These are phyloP conservation scores for Dasypogon diadema DNA, from an alignment of 2,888 invertebrate genomes.

Conservation along the genomic window DNA sequence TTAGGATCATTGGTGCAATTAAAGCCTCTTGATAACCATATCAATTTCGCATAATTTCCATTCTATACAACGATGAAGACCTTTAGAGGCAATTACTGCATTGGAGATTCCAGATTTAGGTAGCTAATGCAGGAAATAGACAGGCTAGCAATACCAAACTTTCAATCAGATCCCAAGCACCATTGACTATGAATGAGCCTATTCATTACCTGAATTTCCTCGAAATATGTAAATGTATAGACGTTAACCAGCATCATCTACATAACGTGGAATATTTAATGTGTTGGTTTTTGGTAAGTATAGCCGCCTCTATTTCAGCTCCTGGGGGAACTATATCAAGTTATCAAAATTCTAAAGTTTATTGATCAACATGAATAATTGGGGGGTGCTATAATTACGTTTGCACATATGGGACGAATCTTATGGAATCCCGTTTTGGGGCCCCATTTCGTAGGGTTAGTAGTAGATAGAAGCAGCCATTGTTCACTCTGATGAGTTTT, in stretches of 20 bases:
- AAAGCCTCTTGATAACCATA: constrained; percentile 45
- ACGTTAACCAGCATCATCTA: background rate
- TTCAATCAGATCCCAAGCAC: constrained; percentile 43
- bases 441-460: background rate
- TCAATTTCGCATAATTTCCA: constrained; percentile 42
- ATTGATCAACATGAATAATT: constrained; percentile 44
- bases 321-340: constrained; percentile 40
- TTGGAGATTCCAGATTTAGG: constrained; percentile 20
- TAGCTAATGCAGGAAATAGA: constrained; percentile 40
- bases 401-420: constrained; percentile 36
- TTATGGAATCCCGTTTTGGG: constrained; percentile 8
- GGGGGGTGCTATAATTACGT: constrained; percentile 34
- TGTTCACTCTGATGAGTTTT: constrained; percentile 39
- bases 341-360: constrained; percentile 46
- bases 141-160: constrained; percentile 30
- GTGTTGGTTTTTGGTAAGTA: background rate
- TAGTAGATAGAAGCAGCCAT: constrained; percentile 1
- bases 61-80: constrained; percentile 10
- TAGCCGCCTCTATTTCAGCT: background rate
- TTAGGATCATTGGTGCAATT: constrained; percentile 34
- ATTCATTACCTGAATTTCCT: constrained; percentile 45
- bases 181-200: constrained; percentile 47
- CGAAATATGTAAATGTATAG: constrained; percentile 40
- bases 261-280: constrained; percentile 25
- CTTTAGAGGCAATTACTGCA: constrained; percentile 45